Base-by-base conservation (phyloP, 1,140 invertebrate species). In the Steinernema feltiae region DNA sequence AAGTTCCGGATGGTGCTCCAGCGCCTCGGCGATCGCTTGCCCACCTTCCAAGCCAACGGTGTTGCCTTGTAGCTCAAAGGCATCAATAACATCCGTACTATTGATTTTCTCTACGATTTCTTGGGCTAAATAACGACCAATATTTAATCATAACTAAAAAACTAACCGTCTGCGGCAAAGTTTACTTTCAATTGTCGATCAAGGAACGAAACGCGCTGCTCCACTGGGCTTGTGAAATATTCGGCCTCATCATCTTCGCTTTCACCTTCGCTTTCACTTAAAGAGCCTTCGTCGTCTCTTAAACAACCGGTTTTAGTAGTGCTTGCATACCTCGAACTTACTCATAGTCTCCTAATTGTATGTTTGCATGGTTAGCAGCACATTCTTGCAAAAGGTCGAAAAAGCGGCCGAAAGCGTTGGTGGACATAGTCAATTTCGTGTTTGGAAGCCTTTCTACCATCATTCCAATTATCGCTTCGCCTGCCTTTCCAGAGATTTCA, bases 21-120 rank as follows among this genome's bases (percentile, higher is more conserved):
- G 48, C 0, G 78, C 77, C 7, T 32, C n/a, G 1, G 77, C 78
- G 41, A 79, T 79, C 1, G 31, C 18, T 1, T 72, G 29, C 32
- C 78, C 78, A 1, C 63, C 78, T 24, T 32, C 78, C 18, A 79
- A 70, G 27, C 78, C 78, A 0, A 79, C 18, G 7, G 76, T 79
- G 63, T 79, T 79, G 1, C 78, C 78, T 12, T 70, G 24, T 17
- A 79, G 48, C 18, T 71, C 73, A 29, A 79, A 48, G 0, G 73
- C 21, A 1, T 72, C 63, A n/a, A 79, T 30, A 0, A 1, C n/a
- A 12, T 3, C n/a, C 18, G 53, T 18, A 0, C 30, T 3, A n/a
- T 41, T 35, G 29, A 79, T 74, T n/a, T n/a, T 29, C 1, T 32
- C 15, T 3, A 70, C 77, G 24, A 79, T 48, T 21, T 48, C 0